Base-by-base conservation (phyloP, 2,797 vertebrate species). In the Geotrypetes seraphini region DNA sequence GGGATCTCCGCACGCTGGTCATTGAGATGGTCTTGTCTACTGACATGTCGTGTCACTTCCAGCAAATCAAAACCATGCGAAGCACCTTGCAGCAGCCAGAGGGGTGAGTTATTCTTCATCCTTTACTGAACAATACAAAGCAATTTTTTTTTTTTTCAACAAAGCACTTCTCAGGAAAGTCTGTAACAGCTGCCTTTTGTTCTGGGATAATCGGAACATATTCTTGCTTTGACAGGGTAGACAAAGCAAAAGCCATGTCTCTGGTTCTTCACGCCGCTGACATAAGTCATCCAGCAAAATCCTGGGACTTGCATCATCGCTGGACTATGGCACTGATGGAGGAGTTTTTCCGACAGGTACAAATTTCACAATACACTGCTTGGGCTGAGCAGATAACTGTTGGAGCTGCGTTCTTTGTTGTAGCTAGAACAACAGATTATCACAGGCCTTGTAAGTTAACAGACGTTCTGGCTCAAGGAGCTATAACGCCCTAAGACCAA, bases 1-100 rank as follows among this genome's bases (percentile, higher is more conserved):
- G 95, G 77, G 95, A 98, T 59, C 83, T 98, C 54, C 85, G 91
- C 44, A 82, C 81, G 22, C 77, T 98, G 71, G 93, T 97, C 60
- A 86, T 98, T 36, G 95, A 98, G 78, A 98, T 98, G 95, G 95
- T 98, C 65, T 89, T 98, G 80, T 89, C 90, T 33, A 98, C 95
- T 25, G 95, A 98, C 60, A 98, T 98, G 95, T 98, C 95, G 9
- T 89, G 91, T 47, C 95, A 98, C 69, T 97, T 97, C 58, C 95
- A 98, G 60, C 95, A 96, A 69, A 91, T 98, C 74, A 97, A 98
- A 80, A 92, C 88, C 2, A 97, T 97, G 86, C 80, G 85, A 44
- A 92, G 80, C 44, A 64, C 69, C 20, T 76, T 97, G 23, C 89
- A 92, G 43, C 93, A 98, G 68, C 80, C 87, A 19, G 87, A 90